Conservation (phyloP, 2,113 vertebrate species). For the Aleadryas rufinucha region DNA sequence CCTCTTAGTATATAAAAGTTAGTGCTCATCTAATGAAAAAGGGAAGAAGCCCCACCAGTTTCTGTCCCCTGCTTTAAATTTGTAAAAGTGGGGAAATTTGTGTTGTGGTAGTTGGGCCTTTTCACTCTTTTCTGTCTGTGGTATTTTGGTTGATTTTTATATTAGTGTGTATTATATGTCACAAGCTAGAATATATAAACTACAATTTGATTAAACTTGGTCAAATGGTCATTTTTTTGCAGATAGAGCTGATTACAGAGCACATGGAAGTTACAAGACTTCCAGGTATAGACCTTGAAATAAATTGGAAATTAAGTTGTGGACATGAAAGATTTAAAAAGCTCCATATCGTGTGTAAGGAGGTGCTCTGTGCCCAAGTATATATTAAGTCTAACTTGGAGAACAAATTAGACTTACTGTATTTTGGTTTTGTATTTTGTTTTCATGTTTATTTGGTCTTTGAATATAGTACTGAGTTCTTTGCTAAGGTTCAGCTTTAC, state of each 20-base stretch:
- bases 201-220: neutral
- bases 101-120: neutral
- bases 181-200: neutral
- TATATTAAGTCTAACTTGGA: neutral
- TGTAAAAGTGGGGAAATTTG: neutral
- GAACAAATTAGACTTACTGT: neutral
- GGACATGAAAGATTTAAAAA: neutral
- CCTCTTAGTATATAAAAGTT: neutral
- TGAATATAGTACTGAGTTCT: neutral
- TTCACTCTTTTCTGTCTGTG: neutral
- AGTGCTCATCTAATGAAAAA: neutral
- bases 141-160: neutral
- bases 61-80: neutral
- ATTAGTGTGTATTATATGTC: neutral
- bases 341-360: neutral
- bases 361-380: neutral
- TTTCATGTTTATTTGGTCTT: neutral
- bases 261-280: neutral
- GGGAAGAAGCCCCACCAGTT: fast-evolving
- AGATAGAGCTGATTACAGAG: neutral
- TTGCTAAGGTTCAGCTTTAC: neutral
- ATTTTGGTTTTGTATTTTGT: neutral
- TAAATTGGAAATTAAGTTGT: neutral
- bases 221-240: neutral
- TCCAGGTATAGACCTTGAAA: neutral